Percentiles rank a stretch among this genome's conserved stretches.
Conservation (phyloP, 2,113 vertebrate genomes). For the Nannospalax galili region DNA sequence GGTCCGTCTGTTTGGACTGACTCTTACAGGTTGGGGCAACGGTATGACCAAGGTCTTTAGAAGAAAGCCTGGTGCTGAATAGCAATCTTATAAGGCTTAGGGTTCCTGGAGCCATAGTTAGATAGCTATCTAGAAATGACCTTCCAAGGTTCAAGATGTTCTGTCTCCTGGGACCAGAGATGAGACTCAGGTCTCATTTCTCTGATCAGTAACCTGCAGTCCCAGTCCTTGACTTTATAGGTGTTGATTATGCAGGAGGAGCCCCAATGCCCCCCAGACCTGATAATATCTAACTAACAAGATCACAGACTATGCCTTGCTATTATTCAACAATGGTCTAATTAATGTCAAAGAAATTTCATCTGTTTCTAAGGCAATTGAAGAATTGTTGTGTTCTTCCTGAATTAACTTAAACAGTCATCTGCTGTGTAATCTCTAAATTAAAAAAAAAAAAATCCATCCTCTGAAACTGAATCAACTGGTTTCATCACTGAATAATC, state of each 20-base stretch:
- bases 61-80: too few relatives aligned
- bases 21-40: too few relatives aligned
- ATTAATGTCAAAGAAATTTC: slow-evolving; percentile 24
- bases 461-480: neutral
- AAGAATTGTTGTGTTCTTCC: neutral
- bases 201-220: neutral
- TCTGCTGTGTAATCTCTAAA: neutral
- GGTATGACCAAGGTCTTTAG: too few relatives aligned
- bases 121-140: too few relatives aligned
- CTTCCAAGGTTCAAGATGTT: too few relatives aligned
- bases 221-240: neutral
- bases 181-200: neutral
- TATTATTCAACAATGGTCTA: slow-evolving; percentile 29
- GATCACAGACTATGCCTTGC: neutral
- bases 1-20: too few relatives aligned
- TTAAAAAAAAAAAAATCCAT: slow-evolving; percentile 15
- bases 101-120: too few relatives aligned
- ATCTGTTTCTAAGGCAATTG: slow-evolving; percentile 25
- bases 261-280: neutral
- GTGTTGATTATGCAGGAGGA: neutral
- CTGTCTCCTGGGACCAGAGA: neutral
- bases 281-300: neutral
- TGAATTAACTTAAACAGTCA: neutral
- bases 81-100: too few relatives aligned
- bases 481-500: neutral